Evolutionary conservation across 2,113 vertebrate genomes (phyloP).

Genomic region (Rhegmatorhina hoffmannsi): DNA sequence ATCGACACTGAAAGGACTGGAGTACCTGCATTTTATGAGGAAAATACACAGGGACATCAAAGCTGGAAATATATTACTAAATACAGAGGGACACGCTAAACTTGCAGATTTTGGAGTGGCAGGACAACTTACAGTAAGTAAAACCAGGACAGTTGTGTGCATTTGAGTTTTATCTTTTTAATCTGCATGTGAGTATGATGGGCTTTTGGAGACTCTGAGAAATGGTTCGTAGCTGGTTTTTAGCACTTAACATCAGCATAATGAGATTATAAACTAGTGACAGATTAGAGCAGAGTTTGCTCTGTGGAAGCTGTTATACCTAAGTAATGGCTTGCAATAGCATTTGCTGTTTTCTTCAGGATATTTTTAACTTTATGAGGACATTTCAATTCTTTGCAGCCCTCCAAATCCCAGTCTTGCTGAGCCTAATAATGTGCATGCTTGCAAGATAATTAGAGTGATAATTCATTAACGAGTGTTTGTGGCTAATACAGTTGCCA

Average conservation of each 20-base stretch:
- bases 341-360: neutral
- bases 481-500: neutral
- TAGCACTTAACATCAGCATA: neutral
- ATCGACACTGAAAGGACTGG: conserved; percentile 90
- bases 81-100: conserved; percentile 91
- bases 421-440: neutral
- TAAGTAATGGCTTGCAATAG: neutral
- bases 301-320: neutral
- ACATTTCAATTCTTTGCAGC: neutral
- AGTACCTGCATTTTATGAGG: conserved; percentile 98
- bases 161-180: neutral
- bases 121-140: conserved; percentile 91
- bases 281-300: neutral
- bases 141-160: neutral
- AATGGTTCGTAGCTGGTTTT: neutral
- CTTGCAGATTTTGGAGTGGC: conserved; percentile 96
- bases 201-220: neutral
- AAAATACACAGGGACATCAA: conserved; percentile 98
- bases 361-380: neutral
- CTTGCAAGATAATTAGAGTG: neutral
- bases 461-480: neutral
- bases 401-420: neutral
- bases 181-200: accelerated
- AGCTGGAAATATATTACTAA: conserved; percentile 95
- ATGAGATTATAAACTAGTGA: neutral